Conservation (phyloP, 2,797 vertebrate genomes). For the Phalloptychus januarius region DNA sequence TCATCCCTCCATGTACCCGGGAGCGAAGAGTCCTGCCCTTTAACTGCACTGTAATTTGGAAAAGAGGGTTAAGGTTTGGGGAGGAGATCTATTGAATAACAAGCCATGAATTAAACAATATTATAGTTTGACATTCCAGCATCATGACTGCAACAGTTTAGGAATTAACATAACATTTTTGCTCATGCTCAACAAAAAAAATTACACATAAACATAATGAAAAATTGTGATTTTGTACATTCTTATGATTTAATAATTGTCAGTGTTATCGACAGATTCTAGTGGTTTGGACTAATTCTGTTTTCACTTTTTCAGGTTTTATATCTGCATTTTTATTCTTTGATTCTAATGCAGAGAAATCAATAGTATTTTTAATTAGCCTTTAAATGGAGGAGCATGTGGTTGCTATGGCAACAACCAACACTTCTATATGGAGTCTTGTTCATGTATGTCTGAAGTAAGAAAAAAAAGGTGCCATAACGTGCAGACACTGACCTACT, state of each 20-base stretch:
- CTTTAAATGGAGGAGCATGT: background rate
- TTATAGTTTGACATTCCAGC: background rate
- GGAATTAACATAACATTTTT: background rate
- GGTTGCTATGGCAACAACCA: background rate
- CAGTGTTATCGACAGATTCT: background rate
- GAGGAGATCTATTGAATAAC: conserved; percentile 16
- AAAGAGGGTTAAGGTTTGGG: conserved; percentile 6
- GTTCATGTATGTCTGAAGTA: background rate
- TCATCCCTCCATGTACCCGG: conserved; percentile 16
- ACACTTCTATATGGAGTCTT: background rate
- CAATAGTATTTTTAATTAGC: background rate
- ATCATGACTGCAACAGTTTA: background rate
- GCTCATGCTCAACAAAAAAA: background rate
- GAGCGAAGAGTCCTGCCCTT: conserved; percentile 35
- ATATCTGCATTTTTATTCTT: background rate
- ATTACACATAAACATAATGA: background rate
- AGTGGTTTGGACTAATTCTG: background rate
- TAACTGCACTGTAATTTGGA: background rate
- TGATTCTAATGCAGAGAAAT: background rate
- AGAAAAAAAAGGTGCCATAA: background rate
- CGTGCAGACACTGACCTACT: background rate
- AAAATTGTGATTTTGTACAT: background rate
- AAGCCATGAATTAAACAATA: background rate
- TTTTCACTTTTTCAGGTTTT: background rate
- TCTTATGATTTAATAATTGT: background rate